Evolutionary conservation across 2,113 vertebrate genomes (phyloP).

Genomic region (Hippocampus zosterae): DNA sequence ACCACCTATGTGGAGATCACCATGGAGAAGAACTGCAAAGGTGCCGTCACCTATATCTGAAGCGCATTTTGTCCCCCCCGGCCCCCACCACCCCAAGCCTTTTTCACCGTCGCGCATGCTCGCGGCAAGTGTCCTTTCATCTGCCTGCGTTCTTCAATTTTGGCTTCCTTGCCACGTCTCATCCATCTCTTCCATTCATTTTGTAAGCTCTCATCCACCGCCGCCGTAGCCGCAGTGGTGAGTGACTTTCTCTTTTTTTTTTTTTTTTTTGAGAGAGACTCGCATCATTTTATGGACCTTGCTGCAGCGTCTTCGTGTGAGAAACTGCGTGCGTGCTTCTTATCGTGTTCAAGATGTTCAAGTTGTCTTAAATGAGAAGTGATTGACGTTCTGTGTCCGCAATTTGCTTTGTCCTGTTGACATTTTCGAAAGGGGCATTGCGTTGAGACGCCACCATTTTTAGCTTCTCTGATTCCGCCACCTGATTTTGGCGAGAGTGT

Average conservation of each 20-base stretch:
- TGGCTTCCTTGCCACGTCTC: conserved; percentile 16
- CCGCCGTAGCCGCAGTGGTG: conserved; percentile 54
- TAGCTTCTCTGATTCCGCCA: conserved; percentile 21
- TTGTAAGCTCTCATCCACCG: conserved; percentile 5
- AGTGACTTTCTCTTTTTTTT: conserved; percentile 47
- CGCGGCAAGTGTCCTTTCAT: conserved; percentile 7
- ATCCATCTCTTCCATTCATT: conserved; percentile 28
- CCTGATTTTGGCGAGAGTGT: neutral
- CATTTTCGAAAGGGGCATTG: conserved; percentile 24
- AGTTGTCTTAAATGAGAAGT: conserved; percentile 47
- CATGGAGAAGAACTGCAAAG: conserved; percentile 98
- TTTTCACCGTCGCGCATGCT: neutral
- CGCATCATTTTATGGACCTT: conserved; percentile 10
- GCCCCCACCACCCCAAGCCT: no score
- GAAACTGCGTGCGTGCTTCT: conserved; percentile 8
- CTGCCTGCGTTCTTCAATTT: conserved; percentile 18
- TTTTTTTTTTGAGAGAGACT: conserved; percentile 30
- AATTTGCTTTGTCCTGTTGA: conserved; percentile 20
- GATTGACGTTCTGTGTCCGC: conserved; percentile 30
- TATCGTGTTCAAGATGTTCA: conserved; percentile 37
- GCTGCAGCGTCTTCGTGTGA: neutral
- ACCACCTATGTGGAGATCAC: conserved; percentile 98
- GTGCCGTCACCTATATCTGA: conserved; percentile 99
- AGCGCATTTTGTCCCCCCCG: conserved; percentile 31
- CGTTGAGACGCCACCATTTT: conserved; percentile 29